phyloP scores from a whole-genome alignment of 2,113 vertebrate species.

The Isichthys henryi region DNA sequence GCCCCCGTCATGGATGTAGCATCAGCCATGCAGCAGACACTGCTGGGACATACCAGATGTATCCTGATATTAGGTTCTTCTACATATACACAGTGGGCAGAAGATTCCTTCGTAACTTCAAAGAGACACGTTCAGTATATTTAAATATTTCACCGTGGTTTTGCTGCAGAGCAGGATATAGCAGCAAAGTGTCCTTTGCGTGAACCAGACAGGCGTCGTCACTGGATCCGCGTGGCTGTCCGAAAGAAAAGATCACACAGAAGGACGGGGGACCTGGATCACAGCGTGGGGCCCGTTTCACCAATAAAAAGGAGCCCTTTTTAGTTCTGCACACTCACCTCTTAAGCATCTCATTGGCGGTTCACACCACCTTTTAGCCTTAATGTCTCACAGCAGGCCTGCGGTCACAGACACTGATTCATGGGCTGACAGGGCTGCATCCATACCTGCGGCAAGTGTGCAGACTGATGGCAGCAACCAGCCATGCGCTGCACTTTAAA shows the following conservation, averaged over 20 bases:
- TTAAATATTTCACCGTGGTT: not conserved
- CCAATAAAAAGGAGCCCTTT: conserved; percentile 51
- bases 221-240: not conserved
- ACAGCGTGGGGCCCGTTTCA: conserved; percentile 47
- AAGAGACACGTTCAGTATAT: not conserved
- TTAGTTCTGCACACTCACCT: conserved; percentile 57
- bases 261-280: conserved; percentile 23
- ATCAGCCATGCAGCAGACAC: not conserved
- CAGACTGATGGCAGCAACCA: conserved; percentile 32
- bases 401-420: conserved; percentile 56
- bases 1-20: not conserved
- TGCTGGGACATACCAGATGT: not conserved
- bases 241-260: not conserved
- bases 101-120: not conserved
- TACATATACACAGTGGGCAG: not conserved
- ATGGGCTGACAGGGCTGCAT: conserved; percentile 56
- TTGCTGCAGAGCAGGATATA: not conserved
- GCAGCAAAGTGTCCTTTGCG: not conserved
- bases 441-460: conserved; percentile 48
- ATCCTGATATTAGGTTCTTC: not conserved
- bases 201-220: not conserved
- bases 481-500: not conserved
- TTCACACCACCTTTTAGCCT: conserved; percentile 59
- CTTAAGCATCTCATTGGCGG: conserved; percentile 62
- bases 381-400: conserved; percentile 64